Base-by-base conservation (phyloP, 1,140 invertebrate species). In the Acromyrmex charruanus region DNA sequence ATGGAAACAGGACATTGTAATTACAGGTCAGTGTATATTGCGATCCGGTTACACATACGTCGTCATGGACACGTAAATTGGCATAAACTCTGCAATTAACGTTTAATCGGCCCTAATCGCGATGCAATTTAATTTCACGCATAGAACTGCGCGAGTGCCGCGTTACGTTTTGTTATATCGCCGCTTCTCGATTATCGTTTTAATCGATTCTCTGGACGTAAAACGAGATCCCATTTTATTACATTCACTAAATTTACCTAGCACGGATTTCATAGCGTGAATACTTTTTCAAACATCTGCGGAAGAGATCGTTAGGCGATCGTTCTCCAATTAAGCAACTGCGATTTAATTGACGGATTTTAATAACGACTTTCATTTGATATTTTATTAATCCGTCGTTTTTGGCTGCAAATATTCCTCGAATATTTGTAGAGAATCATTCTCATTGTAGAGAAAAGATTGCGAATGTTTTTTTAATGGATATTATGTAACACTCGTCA, bases 1-100 rank as follows among this genome's bases (percentile, higher is more conserved):
- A 85, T 88, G 66, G 87, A 74, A 88, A 88, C 75, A 31, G 87
- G 12, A 81, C 59, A 31, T 79, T 51, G 51, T 59, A 74, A 88
- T 88, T 79, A 66, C 21, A 18, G n/a, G 18, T 49, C 68, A 53
- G 6, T n/a, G 51, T 77, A 71, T 65, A 25, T 31, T 35, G 14
- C 31, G 80, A 89, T 89, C 39, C 39, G 72, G 65, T 88, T 74
- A 85, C 25, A 49, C 72, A 51, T 71, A 74, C 66, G 77, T 51
- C 12, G 31, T 58, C 49, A 21, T 12, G 18, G 10, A 77, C 77
- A 58, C 63, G 5, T 77, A 55, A 51, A 71, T 81, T 51, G 31
- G 10, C 31, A 66, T 85, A 71, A 85, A 80, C 53, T 71, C 66
- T 39, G 35, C 55, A 85, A 77, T 85, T 66, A 88, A 77, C 21